A percentile compares a stretch with the other conserved stretches of the same genome.
Evolutionary conservation across 2,888 invertebrate species (phyloP).

Genomic region (Prenolepis imparis): DNA sequence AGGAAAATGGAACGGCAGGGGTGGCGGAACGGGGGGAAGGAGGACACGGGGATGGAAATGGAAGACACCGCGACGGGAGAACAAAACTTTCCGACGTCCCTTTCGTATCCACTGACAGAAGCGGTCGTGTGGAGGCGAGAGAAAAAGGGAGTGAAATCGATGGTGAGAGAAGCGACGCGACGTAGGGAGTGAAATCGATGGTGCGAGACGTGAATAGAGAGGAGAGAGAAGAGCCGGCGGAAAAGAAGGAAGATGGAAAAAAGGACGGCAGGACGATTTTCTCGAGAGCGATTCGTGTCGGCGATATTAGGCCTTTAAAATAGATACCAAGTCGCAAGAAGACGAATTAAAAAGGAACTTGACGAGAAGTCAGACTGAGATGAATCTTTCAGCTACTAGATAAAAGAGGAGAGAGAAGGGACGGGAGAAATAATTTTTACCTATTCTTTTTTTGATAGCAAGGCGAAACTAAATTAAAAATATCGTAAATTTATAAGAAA

Average conservation of each 20-base stretch:
- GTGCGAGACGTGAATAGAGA: conserved; percentile 14
- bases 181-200: conserved; percentile 50
- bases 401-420: not conserved
- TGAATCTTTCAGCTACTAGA: not conserved
- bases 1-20: conserved; percentile 44
- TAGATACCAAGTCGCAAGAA: conserved; percentile 2
- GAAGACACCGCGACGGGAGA: conserved; percentile 59
- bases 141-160: not conserved
- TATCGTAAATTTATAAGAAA: too few relatives aligned
- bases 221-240: conserved; percentile 11
- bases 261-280: conserved; percentile 8
- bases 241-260: conserved; percentile 24
- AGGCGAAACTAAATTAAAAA: too few relatives aligned
- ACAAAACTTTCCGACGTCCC: conserved; percentile 74
- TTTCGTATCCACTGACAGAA: conserved; percentile 65
- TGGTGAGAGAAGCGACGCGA: not conserved
- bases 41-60: conserved; percentile 44
- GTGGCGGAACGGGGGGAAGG: conserved; percentile 43
- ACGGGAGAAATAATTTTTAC: not conserved
- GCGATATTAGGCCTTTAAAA: conserved; percentile 59
- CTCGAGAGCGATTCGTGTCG: conserved; percentile 62
- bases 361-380: not conserved
- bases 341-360: conserved; percentile 25
- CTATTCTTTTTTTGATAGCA: not conserved
- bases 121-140: conserved; percentile 46